Percentiles rank a stretch among this genome's conserved stretches.
Evolutionary conservation across 1,140 invertebrate species (phyloP).

Genomic region (Drosophila lini): DNA sequence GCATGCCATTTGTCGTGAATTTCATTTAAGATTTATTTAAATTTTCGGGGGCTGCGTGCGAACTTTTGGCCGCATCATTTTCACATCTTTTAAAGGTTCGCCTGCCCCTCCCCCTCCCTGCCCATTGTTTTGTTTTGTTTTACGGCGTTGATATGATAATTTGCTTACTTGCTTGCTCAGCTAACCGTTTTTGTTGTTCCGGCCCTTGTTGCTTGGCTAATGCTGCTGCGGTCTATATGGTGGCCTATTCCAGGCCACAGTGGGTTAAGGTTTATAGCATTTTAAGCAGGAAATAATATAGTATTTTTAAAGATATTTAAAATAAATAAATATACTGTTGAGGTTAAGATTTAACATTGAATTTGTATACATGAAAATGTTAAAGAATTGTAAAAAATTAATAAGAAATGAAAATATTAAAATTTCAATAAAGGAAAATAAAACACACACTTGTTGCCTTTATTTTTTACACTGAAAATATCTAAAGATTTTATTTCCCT

Average conservation of each 20-base stretch:
- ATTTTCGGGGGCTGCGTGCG: slow-evolving; percentile 46
- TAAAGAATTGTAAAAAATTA: too few relatives aligned
- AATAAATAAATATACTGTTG: not conserved
- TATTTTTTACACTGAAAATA: too few relatives aligned
- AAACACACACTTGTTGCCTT: too few relatives aligned
- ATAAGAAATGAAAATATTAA: too few relatives aligned
- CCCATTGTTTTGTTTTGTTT: slow-evolving; percentile 55
- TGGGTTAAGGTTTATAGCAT: not conserved
- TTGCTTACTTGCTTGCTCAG: slow-evolving; percentile 53
- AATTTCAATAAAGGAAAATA: too few relatives aligned
- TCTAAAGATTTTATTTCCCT: too few relatives aligned
- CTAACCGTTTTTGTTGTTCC: slow-evolving; percentile 41
- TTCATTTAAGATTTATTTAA: slow-evolving; percentile 78
- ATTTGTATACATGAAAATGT: too few relatives aligned
- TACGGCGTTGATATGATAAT: slow-evolving; percentile 73
- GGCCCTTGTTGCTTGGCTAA: slow-evolving; percentile 30
- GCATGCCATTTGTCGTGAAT: slow-evolving; percentile 73
- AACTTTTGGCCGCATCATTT: slow-evolving; percentile 59
- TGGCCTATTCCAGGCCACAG: slow-evolving; percentile 26
- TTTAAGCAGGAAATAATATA: not conserved
- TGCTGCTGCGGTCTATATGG: slow-evolving; percentile 42
- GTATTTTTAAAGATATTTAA: too few relatives aligned
- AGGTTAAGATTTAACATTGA: not conserved
- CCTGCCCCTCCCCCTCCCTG: not conserved
- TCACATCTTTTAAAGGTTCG: slow-evolving; percentile 53